A percentile compares a stretch with the other conserved stretches of the same genome.
These are phyloP conservation scores for Cephus sareptanus DNA, from an alignment of 2,888 invertebrate species.

Conservation along the genomic window DNA sequence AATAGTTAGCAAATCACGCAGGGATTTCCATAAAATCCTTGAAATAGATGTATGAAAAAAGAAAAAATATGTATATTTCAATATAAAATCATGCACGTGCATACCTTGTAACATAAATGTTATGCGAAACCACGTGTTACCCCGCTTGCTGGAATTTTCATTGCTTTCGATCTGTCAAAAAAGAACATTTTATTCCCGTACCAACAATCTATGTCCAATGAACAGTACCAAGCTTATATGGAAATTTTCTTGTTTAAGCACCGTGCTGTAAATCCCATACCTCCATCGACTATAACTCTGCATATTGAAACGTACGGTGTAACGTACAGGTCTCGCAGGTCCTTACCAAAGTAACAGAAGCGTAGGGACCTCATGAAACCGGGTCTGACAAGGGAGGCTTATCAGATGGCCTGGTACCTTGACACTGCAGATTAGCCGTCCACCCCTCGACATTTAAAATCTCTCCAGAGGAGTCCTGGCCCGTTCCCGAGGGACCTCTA, in stretches of 20 bases:
- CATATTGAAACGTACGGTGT: not conserved
- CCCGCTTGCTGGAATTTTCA: not conserved
- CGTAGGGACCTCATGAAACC: not conserved
- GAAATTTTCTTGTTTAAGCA: not conserved
- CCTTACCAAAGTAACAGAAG: not conserved
- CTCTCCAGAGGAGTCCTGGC: constrained; percentile 25
- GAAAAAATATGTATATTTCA: not conserved
- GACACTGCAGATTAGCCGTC: constrained; percentile 43
- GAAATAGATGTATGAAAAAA: not conserved
- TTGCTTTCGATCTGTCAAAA: not conserved
- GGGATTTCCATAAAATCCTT: not conserved
- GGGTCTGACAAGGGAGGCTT: constrained; percentile 16
- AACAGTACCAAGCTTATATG: not conserved
- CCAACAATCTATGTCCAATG: not conserved
- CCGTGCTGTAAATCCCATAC: not conserved
- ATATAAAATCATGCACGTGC: not conserved
- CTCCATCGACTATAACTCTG: not conserved
- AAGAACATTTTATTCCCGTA: not conserved
- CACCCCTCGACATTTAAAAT: constrained; percentile 25
- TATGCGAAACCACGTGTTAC: not conserved
- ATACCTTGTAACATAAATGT: not conserved
- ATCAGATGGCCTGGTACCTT: constrained; percentile 43
- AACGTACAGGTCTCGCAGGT: not conserved
- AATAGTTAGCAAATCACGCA: not conserved
- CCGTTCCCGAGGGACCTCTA: constrained; percentile 24